Percentiles rank a stretch among this genome's conserved stretches.
These are phyloP conservation scores for Hucho hucho DNA, from an alignment of 2,113 vertebrate species.

Conservation along the genomic window DNA sequence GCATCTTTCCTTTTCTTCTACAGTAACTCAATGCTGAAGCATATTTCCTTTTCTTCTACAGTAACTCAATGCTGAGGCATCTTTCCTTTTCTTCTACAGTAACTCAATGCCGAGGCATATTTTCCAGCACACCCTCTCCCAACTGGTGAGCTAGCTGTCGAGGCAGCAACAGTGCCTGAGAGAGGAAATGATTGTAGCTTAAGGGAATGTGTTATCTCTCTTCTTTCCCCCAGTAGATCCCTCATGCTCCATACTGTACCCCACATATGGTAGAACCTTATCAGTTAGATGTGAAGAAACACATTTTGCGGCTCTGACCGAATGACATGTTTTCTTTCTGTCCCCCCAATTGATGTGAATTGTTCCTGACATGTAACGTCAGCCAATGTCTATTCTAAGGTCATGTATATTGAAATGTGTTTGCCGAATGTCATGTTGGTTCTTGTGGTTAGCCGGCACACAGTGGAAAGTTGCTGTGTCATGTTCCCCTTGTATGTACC, in stretches of 20 bases:
- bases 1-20: conserved; percentile 10
- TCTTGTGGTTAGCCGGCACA: conserved; percentile 24
- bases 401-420: conserved; percentile 39
- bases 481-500: conserved; percentile 42
- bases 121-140: conserved; percentile 49
- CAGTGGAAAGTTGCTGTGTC: conserved; percentile 42
- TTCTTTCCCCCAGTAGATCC: conserved; percentile 9
- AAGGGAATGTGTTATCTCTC: conserved; percentile 58
- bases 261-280: conserved; percentile 47
- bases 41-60: conserved; percentile 24
- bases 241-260: not conserved
- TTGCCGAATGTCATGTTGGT: conserved; percentile 49
- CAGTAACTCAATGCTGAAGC: conserved; percentile 15
- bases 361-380: conserved; percentile 43
- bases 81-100: not conserved
- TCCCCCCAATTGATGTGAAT: conserved; percentile 13
- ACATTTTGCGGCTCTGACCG: conserved; percentile 35
- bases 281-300: conserved; percentile 41
- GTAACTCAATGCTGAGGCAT: too few relatives aligned
- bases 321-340: conserved; percentile 25
- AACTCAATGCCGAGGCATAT: conserved; percentile 28
- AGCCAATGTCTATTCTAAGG: conserved; percentile 20
- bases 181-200: conserved; percentile 67
- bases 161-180: conserved; percentile 47
- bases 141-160: conserved; percentile 56